Evolutionary conservation across 2,113 vertebrate genomes (phyloP), one percentile per base, ranked within the genome.

Genomic region (Calidris pygmaea): DNA sequence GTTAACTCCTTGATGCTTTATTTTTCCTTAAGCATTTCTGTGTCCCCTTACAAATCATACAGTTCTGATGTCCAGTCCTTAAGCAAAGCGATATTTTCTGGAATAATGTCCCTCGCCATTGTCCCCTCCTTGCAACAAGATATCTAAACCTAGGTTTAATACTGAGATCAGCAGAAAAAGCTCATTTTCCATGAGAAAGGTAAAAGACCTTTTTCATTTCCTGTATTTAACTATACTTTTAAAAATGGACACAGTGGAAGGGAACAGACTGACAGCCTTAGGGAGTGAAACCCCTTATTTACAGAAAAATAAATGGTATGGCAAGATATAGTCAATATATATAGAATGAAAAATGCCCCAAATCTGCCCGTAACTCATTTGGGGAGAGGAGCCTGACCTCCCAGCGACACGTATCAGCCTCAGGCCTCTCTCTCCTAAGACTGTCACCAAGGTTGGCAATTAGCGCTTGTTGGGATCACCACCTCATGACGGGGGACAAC

Each of bases 401-500:
- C 29, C 47, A 56, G 14, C 1, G 4, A 41, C 32, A 50, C 0
- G 0, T 9, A 63, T 27, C 14, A 29, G 37, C 20, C 62, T 71
- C 68, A 34, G 50, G 76, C 41, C 35, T 85, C 30, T 43, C 48
- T 50, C 52, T 66, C 20, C 35, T 67, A 20, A 71, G 35, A 53
- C 22, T 30, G 66, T 85, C 37, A 71, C 13, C 45, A 14, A 47
- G 50, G 32, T 12, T 70, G 85, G 71, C 74, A 70, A 70, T 68
- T 47, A 91, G 58, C 45, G 66, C 22, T 10, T 27, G 19, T 9
- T 70, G 70, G 74, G 35, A 50, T 34, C 1, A 2, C 16, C 3
- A 5, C 27, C 59, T 68, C 1, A 0, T 52, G 65, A 74, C 0
- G 14, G 21, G 16, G 18, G 16, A 55, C 9, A 14, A 13, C 7